A percentile compares a stretch with the other conserved stretches of the same genome.
Conservation (phyloP, 2,888 invertebrate species). For the Lasioglossum oenotherae region DNA sequence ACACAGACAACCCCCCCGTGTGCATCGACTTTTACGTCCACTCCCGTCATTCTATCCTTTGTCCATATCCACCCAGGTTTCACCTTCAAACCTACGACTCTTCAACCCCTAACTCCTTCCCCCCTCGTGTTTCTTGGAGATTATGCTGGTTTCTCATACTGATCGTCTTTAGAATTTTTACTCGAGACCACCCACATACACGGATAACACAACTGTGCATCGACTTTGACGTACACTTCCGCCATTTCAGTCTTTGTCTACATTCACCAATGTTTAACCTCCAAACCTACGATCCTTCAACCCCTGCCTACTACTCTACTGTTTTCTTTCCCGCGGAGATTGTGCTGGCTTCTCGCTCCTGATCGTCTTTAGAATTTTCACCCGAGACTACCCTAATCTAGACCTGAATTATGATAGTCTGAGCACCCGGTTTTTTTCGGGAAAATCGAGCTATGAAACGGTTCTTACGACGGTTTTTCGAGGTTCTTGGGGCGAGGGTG, state of each 20-base stretch:
- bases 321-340: background rate
- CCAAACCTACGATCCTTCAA: background rate
- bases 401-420: background rate
- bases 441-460: background rate
- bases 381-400: background rate
- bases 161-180: background rate
- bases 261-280: slow-evolving; percentile 9
- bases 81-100: background rate
- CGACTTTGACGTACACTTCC: slow-evolving; percentile 46
- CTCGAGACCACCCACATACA: no score
- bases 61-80: background rate
- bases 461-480: background rate
- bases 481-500: background rate
- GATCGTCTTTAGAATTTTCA: background rate
- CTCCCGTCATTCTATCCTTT: slow-evolving; percentile 26
- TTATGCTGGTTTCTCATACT: background rate
- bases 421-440: background rate
- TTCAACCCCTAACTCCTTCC: background rate
- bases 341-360: background rate
- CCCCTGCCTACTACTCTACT: no score
- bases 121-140: background rate
- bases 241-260: slow-evolving; percentile 17
- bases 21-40: slow-evolving; percentile 51
- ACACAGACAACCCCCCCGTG: slow-evolving; percentile 7
- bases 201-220: slow-evolving; percentile 8